Conservation (phyloP, 2,888 invertebrate genomes). For the Notodonta dromedarius region DNA sequence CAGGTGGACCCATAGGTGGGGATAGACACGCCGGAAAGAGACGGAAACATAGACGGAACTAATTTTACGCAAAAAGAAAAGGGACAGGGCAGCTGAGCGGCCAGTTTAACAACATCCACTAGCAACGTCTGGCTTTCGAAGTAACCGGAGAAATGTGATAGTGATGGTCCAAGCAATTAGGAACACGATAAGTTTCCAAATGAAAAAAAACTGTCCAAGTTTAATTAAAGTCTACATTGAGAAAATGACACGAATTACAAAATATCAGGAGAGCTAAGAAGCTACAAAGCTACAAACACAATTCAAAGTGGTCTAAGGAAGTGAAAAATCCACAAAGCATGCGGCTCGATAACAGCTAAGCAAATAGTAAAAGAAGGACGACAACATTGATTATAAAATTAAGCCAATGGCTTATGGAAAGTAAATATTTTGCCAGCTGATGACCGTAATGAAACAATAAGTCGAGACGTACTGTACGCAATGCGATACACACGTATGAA, state of each 20-base stretch:
- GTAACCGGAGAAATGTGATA: slow-evolving; percentile 67
- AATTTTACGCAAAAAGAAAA: slow-evolving; percentile 63
- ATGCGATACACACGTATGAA: slow-evolving; percentile 21
- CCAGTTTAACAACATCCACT: slow-evolving; percentile 66
- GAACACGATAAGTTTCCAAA: slow-evolving; percentile 55
- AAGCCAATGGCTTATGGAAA: slow-evolving; percentile 47
- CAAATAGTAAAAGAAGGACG: slow-evolving; percentile 42
- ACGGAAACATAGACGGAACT: slow-evolving; percentile 57
- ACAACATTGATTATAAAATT: slow-evolving; percentile 49
- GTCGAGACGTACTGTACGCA: slow-evolving; percentile 27
- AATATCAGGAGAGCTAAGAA: slow-evolving; percentile 15
- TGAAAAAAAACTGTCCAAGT: slow-evolving; percentile 23
- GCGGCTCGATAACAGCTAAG: slow-evolving; percentile 36
- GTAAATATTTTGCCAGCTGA: slow-evolving; percentile 62
- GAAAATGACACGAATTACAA: not conserved
- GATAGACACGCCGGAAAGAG: slow-evolving; percentile 55
- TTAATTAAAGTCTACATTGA: slow-evolving; percentile 4
- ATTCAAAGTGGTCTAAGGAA: not conserved
- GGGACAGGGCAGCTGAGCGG: slow-evolving; percentile 59
- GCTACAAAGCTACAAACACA: slow-evolving; percentile 1
- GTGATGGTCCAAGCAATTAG: slow-evolving; percentile 61
- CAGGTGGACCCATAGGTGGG: slow-evolving; percentile 70
- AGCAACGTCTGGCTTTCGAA: slow-evolving; percentile 70
- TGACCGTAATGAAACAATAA: slow-evolving; percentile 40
- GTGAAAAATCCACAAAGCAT: slow-evolving; percentile 19